phyloP scores from a whole-genome alignment of 2,888 invertebrate genomes.

The Platynereis dumerilii region DNA sequence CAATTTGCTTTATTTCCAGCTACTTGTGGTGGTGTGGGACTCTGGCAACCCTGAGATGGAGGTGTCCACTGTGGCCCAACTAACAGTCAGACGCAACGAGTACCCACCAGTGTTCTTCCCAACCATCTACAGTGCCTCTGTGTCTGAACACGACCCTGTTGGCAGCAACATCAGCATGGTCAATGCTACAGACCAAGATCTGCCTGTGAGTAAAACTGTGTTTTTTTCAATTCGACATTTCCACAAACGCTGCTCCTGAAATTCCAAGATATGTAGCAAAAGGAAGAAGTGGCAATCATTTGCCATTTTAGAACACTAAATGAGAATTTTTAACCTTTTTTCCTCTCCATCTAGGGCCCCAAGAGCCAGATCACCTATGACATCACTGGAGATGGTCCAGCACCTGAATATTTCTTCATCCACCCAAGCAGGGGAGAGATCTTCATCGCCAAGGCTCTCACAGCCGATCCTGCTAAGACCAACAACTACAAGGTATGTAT shows the following conservation, averaged over 20 bases:
- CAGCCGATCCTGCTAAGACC: constrained; percentile 25
- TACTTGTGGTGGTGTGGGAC: constrained; percentile 36
- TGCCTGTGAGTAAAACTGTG: constrained; percentile 40
- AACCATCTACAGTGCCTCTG: constrained; percentile 38
- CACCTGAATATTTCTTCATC: constrained; percentile 47
- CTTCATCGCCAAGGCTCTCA: constrained; percentile 37
- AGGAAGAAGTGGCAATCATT: too few relatives aligned
- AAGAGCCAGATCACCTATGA: constrained; percentile 50
- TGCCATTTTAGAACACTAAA: too few relatives aligned
- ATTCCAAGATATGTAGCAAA: too few relatives aligned
- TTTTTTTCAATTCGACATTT: constrained; percentile 3
- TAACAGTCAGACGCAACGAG: constrained; percentile 49
- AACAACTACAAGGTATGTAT: constrained; percentile 19
- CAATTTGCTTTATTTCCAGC: constrained; percentile 20
- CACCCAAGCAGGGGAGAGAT: constrained; percentile 46
- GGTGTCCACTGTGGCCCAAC: constrained; percentile 40
- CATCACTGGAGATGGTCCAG: constrained; percentile 47
- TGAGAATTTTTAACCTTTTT: too few relatives aligned
- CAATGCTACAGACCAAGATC: constrained; percentile 48
- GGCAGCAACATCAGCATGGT: constrained; percentile 47
- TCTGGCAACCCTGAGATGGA: constrained; percentile 32
- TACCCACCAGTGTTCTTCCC: constrained; percentile 38
- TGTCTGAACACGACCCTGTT: constrained; percentile 47
- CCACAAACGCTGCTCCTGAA: too few relatives aligned
- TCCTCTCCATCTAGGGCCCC: constrained; percentile 43